phyloP scores from a whole-genome alignment of 2,113 vertebrate genomes.

The Pontoporia blainvillei region DNA sequence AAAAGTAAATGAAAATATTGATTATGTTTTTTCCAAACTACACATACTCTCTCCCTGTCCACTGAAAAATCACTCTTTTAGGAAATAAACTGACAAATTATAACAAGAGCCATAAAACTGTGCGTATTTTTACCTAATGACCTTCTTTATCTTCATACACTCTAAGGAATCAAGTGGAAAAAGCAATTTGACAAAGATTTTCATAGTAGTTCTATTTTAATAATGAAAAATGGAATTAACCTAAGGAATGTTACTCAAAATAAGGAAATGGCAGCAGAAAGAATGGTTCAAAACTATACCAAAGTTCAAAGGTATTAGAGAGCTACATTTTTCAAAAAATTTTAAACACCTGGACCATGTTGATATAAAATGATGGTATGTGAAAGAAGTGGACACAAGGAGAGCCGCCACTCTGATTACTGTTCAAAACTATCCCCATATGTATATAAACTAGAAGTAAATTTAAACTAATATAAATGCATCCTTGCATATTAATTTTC shows the following conservation, averaged over 20 bases:
- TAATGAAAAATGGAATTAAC: constrained; percentile 5
- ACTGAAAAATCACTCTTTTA: constrained; percentile 16
- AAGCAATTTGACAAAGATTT: constrained; percentile 9
- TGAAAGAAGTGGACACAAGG: background rate
- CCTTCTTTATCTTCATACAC: background rate
- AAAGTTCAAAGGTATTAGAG: background rate
- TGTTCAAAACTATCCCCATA: background rate
- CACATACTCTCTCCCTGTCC: background rate
- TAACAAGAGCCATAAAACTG: background rate
- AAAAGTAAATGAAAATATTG: constrained; percentile 18
- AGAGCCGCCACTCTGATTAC: background rate
- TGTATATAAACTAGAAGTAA: background rate
- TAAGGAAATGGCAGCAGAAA: background rate
- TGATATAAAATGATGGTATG: background rate
- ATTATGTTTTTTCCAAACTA: background rate
- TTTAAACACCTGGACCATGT: background rate
- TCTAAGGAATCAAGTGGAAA: constrained; percentile 33
- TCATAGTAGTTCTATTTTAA: constrained; percentile 27
- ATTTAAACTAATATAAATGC: constrained; percentile 4
- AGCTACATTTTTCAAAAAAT: background rate
- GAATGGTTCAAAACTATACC: background rate
- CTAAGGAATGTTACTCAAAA: constrained; percentile 14
- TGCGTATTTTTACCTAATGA: constrained; percentile 25
- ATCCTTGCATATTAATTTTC: background rate
- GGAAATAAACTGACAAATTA: background rate